Base-by-base conservation (phyloP, 2,797 vertebrate genomes). In the Lacerta bilineata region DNA sequence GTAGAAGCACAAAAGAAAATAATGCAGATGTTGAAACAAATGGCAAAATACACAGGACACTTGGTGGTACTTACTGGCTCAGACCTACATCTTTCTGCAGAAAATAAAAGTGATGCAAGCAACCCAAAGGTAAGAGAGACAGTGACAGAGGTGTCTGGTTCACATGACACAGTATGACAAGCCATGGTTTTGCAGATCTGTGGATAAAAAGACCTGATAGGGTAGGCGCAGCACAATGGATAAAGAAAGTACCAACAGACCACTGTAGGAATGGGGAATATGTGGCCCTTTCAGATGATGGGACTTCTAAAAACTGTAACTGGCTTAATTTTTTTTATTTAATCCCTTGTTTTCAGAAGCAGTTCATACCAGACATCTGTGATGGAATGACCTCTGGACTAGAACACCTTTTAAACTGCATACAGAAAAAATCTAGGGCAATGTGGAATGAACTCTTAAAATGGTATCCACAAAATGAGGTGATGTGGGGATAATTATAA, bases 1-100 rank as follows among this genome's bases (percentile, higher is more conserved):
- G 97, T 94, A 11, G 99, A 99, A 94, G 98, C 98, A 61, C 93
- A 93, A 82, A 97, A 93, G 88, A 98, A 98, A 97, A 97, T 97
- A 88, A 93, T 95, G 20, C 95, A 96, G 87, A 97, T 95, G 83
- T 89, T 98, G 88, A 96, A 97, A 64, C 96, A 95, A 33, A 95
- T 96, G 1, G 88, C 98, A 84, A 95, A 96, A 29, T 87, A 90
- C 3, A 91, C 97, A 36, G 97, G 97, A 85, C 97, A 98, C 89
- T 93, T 98, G 92, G 97, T 97, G 9, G 96, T 96, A 33, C 91
- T 98, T 91, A 97, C 96, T 1, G 97, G 97, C 89, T 94, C 93
- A 84, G 93, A 90, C 68, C 92, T 98, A 74, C 97, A 95, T 84
- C 89, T 97, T 83, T 72, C 92, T 86, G 91, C 96, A 90, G 92